A percentile compares a stretch with the other conserved stretches of the same genome.
These are phyloP conservation scores for Plebejus anna DNA, from an alignment of 2,888 invertebrate genomes.

Conservation along the genomic window DNA sequence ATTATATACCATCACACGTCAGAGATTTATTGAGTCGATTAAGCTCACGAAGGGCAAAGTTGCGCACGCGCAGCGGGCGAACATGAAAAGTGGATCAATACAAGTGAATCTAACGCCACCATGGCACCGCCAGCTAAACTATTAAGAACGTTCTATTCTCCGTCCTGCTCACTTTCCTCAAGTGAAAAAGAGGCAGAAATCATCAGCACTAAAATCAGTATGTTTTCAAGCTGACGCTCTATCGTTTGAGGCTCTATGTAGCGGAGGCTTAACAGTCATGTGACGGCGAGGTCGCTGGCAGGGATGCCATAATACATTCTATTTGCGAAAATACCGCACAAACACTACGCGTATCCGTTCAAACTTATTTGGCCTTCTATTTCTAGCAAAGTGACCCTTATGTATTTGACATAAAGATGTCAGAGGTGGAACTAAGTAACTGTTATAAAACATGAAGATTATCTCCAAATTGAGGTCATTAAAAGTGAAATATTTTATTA, in stretches of 20 bases:
- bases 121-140: neutral
- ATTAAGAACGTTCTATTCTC: neutral
- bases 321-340: conserved; percentile 34
- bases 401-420: neutral
- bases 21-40: conserved; percentile 26
- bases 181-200: neutral
- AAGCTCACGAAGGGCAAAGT: conserved; percentile 48
- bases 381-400: neutral
- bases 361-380: neutral
- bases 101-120: conserved; percentile 43
- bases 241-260: neutral
- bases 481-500: conserved; percentile 22
- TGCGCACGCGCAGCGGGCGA: conserved; percentile 40
- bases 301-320: conserved; percentile 40
- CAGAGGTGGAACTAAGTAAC: neutral
- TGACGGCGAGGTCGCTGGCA: conserved; percentile 55
- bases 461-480: conserved; percentile 25
- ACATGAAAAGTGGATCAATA: conserved; percentile 58
- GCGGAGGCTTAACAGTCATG: conserved; percentile 48
- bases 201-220: neutral
- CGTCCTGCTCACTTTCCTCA: neutral
- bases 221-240: neutral
- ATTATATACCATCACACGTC: conserved; percentile 17
- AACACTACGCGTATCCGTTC: neutral
- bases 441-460: conserved; percentile 18